Evolutionary conservation across 2,797 vertebrate genomes (phyloP).

Genomic region (Emydoidea blandingii): DNA sequence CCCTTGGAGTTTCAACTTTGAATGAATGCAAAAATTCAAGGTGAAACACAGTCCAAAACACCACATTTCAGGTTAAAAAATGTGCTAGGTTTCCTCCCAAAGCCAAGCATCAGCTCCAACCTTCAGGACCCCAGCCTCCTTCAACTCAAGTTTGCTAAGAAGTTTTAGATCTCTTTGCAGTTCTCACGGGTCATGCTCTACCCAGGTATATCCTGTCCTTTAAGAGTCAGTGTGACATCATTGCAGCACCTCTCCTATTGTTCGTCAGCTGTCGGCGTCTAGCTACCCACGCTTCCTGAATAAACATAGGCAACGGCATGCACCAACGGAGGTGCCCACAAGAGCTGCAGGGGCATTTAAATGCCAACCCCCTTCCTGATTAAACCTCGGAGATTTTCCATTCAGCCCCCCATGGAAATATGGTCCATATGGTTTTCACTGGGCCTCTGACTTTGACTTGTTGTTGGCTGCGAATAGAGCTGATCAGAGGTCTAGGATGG

Average conservation of each 20-base stretch:
- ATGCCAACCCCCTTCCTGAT: background rate
- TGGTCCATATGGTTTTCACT: too few relatives aligned
- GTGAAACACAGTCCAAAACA: too few relatives aligned
- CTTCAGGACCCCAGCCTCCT: too few relatives aligned
- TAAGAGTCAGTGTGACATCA: background rate
- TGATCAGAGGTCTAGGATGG: background rate
- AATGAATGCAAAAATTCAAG: too few relatives aligned
- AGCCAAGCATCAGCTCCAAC: too few relatives aligned
- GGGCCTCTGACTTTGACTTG: background rate
- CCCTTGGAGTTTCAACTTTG: too few relatives aligned
- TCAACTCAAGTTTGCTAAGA: too few relatives aligned
- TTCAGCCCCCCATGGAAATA: background rate
- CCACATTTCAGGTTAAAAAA: too few relatives aligned
- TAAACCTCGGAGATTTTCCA: background rate
- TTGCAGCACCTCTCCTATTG: background rate
- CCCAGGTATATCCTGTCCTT: background rate
- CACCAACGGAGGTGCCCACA: background rate
- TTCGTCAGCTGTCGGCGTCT: background rate
- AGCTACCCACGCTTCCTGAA: background rate
- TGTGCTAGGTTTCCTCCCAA: too few relatives aligned
- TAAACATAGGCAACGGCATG: background rate
- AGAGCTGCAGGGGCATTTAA: background rate
- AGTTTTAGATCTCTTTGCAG: background rate
- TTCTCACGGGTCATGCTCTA: background rate
- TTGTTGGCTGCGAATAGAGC: background rate